phyloP scores from a whole-genome alignment of 2,113 vertebrate genomes.

The Phocoena phocoena region DNA sequence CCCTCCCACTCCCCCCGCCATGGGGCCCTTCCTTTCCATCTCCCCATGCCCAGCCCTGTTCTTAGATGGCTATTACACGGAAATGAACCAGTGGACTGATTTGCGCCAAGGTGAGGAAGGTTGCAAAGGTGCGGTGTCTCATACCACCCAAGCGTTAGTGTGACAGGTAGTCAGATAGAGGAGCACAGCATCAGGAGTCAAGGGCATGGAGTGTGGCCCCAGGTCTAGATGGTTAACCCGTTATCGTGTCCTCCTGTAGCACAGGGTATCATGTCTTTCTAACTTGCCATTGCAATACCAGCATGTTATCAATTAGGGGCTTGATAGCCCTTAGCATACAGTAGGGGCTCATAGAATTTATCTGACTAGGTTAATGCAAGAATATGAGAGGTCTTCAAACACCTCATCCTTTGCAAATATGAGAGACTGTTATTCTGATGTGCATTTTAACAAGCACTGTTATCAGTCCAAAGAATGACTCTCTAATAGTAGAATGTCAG shows the following conservation, averaged over 20 bases:
- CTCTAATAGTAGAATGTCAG: background rate
- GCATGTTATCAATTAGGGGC: background rate
- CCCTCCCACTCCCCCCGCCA: background rate
- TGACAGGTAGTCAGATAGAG: background rate
- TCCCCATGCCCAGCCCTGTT: background rate
- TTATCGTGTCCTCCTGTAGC: background rate
- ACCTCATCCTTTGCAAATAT: background rate
- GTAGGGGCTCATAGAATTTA: background rate
- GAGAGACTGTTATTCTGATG: background rate
- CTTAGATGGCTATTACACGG: background rate
- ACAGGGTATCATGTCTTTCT: background rate
- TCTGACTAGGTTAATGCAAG: background rate
- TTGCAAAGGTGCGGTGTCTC: background rate
- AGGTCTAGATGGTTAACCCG: background rate
- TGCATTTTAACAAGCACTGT: background rate
- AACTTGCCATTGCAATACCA: background rate
- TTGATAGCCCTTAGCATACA: background rate
- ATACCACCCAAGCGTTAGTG: background rate
- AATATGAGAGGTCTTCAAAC: background rate
- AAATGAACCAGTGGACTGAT: background rate
- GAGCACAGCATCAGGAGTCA: background rate
- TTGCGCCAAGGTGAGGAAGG: background rate
- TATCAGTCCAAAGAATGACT: background rate
- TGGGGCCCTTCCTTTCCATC: background rate
- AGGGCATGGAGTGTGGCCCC: background rate